These are phyloP conservation scores for Akabosia matsudoensis DNA, from an alignment of 1,140 invertebrate genomes.

Conservation along the genomic window DNA sequence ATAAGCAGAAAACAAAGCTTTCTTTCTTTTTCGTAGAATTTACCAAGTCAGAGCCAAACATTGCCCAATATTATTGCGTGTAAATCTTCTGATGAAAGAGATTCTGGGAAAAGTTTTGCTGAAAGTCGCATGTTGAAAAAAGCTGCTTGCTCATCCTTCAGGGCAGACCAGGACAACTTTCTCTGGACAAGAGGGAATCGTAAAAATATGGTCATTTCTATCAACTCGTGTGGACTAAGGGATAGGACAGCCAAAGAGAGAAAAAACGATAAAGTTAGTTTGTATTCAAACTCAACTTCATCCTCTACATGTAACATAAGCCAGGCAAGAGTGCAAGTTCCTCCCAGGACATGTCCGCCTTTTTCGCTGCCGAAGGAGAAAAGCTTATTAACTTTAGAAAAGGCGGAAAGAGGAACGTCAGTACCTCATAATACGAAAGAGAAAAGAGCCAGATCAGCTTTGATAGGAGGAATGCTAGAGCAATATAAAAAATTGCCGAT, in stretches of 20 bases:
- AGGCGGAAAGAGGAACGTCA: neutral
- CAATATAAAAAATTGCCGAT: neutral
- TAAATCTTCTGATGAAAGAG: neutral
- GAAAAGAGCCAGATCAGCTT: neutral
- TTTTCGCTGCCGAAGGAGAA: neutral
- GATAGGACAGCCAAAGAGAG: too few species aligned
- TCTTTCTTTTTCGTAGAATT: neutral
- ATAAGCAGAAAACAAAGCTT: too few species aligned
- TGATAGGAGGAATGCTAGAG: neutral
- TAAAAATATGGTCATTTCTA: neutral
- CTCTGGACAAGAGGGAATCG: neutral
- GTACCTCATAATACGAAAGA: neutral
- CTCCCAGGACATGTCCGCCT: too few species aligned
- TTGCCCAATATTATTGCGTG: neutral
- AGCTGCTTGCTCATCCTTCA: neutral
- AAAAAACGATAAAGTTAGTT: neutral
- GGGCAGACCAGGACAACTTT: neutral
- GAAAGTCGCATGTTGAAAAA: neutral
- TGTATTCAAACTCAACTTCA: neutral
- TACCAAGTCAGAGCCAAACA: neutral
- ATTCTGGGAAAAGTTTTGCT: neutral
- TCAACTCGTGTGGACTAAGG: neutral
- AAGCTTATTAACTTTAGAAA: neutral
- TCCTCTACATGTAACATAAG: neutral
- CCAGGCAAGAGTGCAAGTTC: neutral